These are phyloP conservation scores for Laodelphax striatellus DNA, from an alignment of 1,140 invertebrate species.

Conservation along the genomic window DNA sequence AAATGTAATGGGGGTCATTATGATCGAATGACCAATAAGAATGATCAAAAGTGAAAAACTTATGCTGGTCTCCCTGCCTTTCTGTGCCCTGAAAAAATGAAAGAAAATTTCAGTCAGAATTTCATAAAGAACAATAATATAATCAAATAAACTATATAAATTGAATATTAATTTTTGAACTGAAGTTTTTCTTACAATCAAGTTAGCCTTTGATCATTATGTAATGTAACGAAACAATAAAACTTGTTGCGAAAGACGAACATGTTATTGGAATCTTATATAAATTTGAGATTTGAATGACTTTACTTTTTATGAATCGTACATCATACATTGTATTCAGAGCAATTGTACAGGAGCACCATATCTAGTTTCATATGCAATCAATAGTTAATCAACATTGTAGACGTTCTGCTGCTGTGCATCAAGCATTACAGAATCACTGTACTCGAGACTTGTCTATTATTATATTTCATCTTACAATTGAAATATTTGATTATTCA, in stretches of 20 bases:
- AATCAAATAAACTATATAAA: neutral
- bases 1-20: constrained; percentile 57
- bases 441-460: too few species aligned
- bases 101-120: neutral
- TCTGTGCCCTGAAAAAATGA: constrained; percentile 5
- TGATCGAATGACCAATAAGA: constrained; percentile 80
- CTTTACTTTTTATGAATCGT: too few species aligned
- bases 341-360: neutral
- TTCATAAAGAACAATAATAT: neutral
- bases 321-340: too few species aligned
- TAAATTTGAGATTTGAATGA: too few species aligned
- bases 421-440: neutral
- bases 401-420: neutral
- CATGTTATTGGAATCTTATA: too few species aligned
- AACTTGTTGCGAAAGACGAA: too few species aligned
- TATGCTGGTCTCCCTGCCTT: constrained; percentile 47
- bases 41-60: constrained; percentile 88
- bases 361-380: neutral
- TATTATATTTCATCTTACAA: too few species aligned
- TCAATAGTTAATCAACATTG: neutral
- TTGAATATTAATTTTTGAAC: too few species aligned
- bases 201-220: too few species aligned
- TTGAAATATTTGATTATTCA: too few species aligned
- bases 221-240: too few species aligned
- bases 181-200: too few species aligned